Percentiles rank a stretch among this genome's conserved stretches.
Evolutionary conservation across 2,797 vertebrate species (phyloP).

Genomic region (Pseudomugil tenellus): DNA sequence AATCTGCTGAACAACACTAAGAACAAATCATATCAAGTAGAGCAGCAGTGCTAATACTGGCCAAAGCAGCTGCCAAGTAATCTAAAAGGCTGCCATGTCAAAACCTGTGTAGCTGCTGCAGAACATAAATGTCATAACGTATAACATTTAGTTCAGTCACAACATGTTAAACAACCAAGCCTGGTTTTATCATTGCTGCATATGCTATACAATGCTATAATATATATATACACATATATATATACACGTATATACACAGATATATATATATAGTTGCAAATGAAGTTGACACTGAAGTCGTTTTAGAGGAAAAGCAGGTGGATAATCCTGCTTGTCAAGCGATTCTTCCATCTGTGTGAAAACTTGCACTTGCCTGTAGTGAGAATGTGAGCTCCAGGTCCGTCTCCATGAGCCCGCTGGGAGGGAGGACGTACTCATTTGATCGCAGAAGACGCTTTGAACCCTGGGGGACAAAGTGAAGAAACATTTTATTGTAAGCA

Average conservation of each 20-base stretch:
- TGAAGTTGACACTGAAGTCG: neutral
- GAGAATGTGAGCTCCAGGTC: slow-evolving; percentile 94
- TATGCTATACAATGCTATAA: neutral
- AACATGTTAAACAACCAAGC: neutral
- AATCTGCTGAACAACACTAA: neutral
- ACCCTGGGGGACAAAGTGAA: slow-evolving; percentile 75
- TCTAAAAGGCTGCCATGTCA: neutral
- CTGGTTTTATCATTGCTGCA: neutral
- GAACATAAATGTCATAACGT: neutral
- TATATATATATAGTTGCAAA: no score
- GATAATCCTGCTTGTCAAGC: slow-evolving; percentile 30
- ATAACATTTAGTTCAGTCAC: neutral
- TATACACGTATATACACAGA: no score
- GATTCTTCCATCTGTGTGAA: slow-evolving; percentile 38
- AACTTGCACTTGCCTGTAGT: slow-evolving; percentile 85
- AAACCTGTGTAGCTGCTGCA: neutral
- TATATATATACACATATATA: no score
- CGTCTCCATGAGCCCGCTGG: slow-evolving; percentile 91
- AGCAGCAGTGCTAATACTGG: neutral
- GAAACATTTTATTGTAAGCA: neutral
- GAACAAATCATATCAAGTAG: neutral
- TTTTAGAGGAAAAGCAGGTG: slow-evolving; percentile 2
- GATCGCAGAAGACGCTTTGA: slow-evolving; percentile 91
- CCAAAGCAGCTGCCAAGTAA: neutral
- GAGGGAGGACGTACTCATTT: slow-evolving; percentile 89